A percentile compares a stretch with the other conserved stretches of the same genome.
These are phyloP conservation scores for Platyrinchus mystaceus DNA, from an alignment of 2,797 vertebrate genomes.

Conservation along the genomic window DNA sequence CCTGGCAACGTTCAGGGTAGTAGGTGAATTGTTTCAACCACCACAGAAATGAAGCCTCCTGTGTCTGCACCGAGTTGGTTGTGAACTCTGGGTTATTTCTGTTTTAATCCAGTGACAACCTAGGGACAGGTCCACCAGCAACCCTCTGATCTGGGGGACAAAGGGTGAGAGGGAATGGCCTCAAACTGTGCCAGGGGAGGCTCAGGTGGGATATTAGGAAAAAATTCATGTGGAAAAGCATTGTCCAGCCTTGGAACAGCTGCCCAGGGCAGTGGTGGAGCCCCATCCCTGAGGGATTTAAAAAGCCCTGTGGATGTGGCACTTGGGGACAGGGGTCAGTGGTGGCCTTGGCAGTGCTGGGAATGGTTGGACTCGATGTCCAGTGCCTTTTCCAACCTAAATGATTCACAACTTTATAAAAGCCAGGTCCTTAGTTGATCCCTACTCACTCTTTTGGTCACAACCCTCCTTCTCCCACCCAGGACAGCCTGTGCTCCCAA, in stretches of 20 bases:
- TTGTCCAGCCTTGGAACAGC: not conserved
- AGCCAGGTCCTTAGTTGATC: not conserved
- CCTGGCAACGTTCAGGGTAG: not conserved
- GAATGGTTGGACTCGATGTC: not conserved
- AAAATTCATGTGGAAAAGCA: too few relatives aligned
- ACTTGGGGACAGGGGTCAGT: not conserved
- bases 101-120: not conserved
- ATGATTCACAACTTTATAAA: not conserved
- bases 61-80: not conserved
- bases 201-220: not conserved
- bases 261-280: not conserved
- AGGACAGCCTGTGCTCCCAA: not conserved
- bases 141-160: not conserved
- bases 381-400: not conserved
- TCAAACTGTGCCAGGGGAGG: not conserved
- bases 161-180: not conserved
- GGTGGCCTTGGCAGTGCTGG: not conserved
- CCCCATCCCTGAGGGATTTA: not conserved
- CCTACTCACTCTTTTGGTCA: not conserved
- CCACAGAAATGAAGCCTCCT: not conserved
- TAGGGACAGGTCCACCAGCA: not conserved
- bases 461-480: not conserved
- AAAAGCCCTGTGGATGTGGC: not conserved
- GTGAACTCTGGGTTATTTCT: not conserved
- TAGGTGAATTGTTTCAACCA: not conserved